These are phyloP conservation scores for Mola mola DNA, from an alignment of 2,113 vertebrate species.

Conservation along the genomic window DNA sequence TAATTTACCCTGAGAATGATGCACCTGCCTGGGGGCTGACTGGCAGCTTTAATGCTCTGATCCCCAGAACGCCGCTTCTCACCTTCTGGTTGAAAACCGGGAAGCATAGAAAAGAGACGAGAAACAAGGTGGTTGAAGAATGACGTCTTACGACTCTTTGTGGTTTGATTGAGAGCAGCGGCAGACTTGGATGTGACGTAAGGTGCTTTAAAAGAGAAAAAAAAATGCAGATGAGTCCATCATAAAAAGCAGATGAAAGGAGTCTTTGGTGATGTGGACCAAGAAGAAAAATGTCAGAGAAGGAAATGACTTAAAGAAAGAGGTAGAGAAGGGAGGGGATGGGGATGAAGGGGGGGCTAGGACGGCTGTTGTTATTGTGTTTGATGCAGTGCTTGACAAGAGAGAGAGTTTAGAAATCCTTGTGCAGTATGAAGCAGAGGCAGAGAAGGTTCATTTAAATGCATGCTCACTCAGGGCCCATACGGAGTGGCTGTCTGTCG, in stretches of 20 bases:
- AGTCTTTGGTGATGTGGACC: constrained; percentile 72
- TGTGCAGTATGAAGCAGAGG: constrained; percentile 63
- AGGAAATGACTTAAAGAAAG: constrained; percentile 71
- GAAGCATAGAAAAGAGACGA: constrained; percentile 18
- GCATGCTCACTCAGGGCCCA: constrained; percentile 76
- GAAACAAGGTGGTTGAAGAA: constrained; percentile 53
- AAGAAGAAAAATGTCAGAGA: constrained; percentile 77
- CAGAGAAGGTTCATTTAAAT: constrained; percentile 79
- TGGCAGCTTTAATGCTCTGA: constrained; percentile 75
- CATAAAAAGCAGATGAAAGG: constrained; percentile 71
- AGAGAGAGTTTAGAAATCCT: constrained; percentile 81
- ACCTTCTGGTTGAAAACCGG: constrained; percentile 63
- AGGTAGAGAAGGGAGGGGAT: constrained; percentile 56
- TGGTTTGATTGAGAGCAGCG: constrained; percentile 71
- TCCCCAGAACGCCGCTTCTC: constrained; percentile 63
- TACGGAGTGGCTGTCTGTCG: constrained; percentile 72
- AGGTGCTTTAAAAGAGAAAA: constrained; percentile 67
- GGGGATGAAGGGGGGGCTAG: constrained; percentile 56
- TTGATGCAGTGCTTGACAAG: constrained; percentile 83
- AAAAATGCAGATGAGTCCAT: constrained; percentile 75
- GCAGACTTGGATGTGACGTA: constrained; percentile 64
- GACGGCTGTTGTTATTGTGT: constrained; percentile 76
- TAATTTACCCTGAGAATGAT: constrained; percentile 42
- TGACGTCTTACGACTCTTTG: constrained; percentile 61
- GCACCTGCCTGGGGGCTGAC: constrained; percentile 75